Conservation (phyloP, 2,888 invertebrate species). For the Hypomecis atomaria region DNA sequence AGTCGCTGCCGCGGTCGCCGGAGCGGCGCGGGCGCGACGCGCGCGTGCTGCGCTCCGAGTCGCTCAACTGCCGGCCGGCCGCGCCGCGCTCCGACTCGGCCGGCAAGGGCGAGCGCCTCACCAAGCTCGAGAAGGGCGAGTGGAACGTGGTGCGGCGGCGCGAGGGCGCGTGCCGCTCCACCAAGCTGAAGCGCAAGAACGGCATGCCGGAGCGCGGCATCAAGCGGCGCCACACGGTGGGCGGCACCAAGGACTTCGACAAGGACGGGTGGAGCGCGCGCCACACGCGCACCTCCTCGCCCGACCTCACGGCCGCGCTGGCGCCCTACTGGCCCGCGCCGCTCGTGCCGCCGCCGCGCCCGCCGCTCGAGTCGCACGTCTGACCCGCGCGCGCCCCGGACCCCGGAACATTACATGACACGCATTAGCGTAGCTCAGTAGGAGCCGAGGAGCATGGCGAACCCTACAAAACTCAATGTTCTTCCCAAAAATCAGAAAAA, state of each 20-base stretch:
- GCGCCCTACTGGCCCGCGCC: slow-evolving; percentile 60
- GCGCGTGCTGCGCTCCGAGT: slow-evolving; percentile 86
- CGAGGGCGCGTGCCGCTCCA: slow-evolving; percentile 83
- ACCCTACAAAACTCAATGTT: too few relatives aligned
- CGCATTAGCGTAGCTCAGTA: too few relatives aligned
- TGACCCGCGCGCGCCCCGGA: slow-evolving; percentile 41
- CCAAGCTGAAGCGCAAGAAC: slow-evolving; percentile 89
- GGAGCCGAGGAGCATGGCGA: too few relatives aligned
- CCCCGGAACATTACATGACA: background rate
- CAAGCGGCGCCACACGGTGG: slow-evolving; percentile 95
- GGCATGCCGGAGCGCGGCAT: slow-evolving; percentile 93
- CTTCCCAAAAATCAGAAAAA: too few relatives aligned
- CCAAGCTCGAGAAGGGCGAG: slow-evolving; percentile 89
- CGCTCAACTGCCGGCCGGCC: slow-evolving; percentile 81
- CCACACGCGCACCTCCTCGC: slow-evolving; percentile 85
- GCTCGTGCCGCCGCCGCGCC: slow-evolving; percentile 64
- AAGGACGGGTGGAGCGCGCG: slow-evolving; percentile 86
- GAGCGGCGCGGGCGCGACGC: slow-evolving; percentile 68
- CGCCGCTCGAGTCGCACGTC: slow-evolving; percentile 63
- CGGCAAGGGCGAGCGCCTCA: slow-evolving; percentile 64
- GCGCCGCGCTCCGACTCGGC: slow-evolving; percentile 56
- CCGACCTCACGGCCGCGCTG: slow-evolving; percentile 79
- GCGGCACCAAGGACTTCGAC: slow-evolving; percentile 94
- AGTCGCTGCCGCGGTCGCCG: slow-evolving; percentile 85
- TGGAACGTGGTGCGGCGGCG: slow-evolving; percentile 88